Conservation (phyloP, 2,888 invertebrate species). For the Drosophila borealis region DNA sequence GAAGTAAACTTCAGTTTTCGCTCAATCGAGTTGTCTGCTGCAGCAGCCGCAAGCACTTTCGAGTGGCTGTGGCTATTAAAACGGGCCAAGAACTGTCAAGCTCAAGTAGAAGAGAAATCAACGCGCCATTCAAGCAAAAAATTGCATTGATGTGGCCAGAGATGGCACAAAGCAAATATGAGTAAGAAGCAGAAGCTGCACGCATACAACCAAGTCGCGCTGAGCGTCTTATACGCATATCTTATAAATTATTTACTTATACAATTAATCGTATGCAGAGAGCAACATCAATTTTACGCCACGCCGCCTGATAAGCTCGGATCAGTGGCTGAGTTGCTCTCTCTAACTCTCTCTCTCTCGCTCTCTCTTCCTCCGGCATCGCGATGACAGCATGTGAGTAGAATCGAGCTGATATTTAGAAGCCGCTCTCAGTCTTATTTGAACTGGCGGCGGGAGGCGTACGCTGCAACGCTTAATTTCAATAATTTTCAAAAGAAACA, state of each 20-base stretch:
- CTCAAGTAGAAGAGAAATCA: constrained; percentile 67
- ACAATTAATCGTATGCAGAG: constrained; percentile 27
- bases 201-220: neutral
- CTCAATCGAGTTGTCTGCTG: constrained; percentile 67
- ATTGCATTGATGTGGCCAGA: constrained; percentile 52
- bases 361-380: constrained; percentile 6
- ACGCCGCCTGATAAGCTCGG: constrained; percentile 55
- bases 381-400: constrained; percentile 9
- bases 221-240: constrained; percentile 8
- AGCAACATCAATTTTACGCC: constrained; percentile 22
- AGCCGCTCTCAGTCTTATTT: constrained; percentile 55
- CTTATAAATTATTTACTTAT: constrained; percentile 19
- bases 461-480: constrained; percentile 20
- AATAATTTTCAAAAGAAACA: neutral
- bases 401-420: constrained; percentile 30
- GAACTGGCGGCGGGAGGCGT: constrained; percentile 27
- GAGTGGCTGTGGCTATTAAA: constrained; percentile 68
- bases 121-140: constrained; percentile 59
- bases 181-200: constrained; percentile 1
- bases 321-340: neutral
- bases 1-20: constrained; percentile 53
- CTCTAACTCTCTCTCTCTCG: neutral
- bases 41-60: constrained; percentile 53
- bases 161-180: constrained; percentile 18
- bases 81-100: constrained; percentile 69